These are phyloP conservation scores for Spodoptera frugiperda DNA, from an alignment of 1,140 invertebrate species.

Conservation along the genomic window DNA sequence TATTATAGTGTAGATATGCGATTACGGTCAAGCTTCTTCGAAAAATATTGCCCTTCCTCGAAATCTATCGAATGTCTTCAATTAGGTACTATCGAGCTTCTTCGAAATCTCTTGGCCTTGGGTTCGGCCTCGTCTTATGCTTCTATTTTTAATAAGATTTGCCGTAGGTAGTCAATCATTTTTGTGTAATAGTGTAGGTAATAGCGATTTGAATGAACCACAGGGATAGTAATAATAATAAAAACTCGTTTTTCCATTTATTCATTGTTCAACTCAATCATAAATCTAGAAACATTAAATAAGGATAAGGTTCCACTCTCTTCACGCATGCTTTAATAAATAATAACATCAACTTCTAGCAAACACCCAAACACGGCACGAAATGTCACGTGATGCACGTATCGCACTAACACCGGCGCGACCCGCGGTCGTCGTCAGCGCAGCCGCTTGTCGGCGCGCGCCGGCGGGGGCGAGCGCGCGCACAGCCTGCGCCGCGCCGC, in stretches of 20 bases:
- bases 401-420: conserved; percentile 13
- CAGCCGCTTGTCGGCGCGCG: conserved; percentile 58
- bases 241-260: background rate
- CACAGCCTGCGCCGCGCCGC: conserved; percentile 63
- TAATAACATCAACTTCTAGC: conserved; percentile 32
- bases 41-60: too few species aligned
- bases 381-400: conserved; percentile 10
- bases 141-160: too few species aligned
- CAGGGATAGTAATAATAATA: background rate
- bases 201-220: too few species aligned
- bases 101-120: too few species aligned
- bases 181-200: too few species aligned
- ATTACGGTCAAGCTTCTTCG: too few species aligned
- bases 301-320: background rate
- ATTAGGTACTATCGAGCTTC: too few species aligned
- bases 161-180: too few species aligned
- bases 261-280: background rate
- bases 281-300: conserved; percentile 9
- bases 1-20: too few species aligned
- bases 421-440: conserved; percentile 53
- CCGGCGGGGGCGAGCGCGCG: conserved; percentile 34
- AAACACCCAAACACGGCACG: conserved; percentile 18
- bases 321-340: conserved; percentile 34
- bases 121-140: too few species aligned
- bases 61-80: too few species aligned